Percentiles rank a stretch among this genome's conserved stretches.
Evolutionary conservation across 2,113 vertebrate genomes (phyloP).

Genomic region (Pseudonaja textilis): DNA sequence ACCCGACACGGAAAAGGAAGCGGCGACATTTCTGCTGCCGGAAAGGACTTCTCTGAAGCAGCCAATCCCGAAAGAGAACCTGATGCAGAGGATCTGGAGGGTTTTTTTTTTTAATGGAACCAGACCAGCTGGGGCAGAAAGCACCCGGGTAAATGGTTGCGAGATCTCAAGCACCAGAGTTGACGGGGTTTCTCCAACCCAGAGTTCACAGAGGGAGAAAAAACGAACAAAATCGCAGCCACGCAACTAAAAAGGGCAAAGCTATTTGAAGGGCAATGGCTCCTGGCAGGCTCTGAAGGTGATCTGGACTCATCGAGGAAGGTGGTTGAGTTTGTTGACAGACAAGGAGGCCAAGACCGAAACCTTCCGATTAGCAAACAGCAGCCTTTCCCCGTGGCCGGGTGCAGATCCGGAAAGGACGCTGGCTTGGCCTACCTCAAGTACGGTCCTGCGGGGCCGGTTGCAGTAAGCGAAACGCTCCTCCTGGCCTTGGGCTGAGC

Average conservation of each 20-base stretch:
- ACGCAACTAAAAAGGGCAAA: not conserved
- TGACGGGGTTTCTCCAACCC: not conserved
- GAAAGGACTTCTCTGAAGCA: not conserved
- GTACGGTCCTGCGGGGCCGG: slow-evolving; percentile 80
- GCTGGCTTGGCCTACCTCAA: slow-evolving; percentile 76
- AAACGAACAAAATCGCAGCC: not conserved
- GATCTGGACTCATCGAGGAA: not conserved
- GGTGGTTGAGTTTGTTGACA: not conserved
- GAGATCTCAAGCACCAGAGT: not conserved
- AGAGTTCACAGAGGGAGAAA: not conserved
- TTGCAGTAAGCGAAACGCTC: slow-evolving; percentile 86
- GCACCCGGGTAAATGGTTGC: not conserved
- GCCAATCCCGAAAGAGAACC: not conserved
- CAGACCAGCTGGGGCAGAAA: not conserved
- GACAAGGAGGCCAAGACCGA: not conserved
- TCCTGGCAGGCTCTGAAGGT: not conserved
- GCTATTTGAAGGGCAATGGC: not conserved
- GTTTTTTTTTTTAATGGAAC: not conserved
- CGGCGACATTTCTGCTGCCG: not conserved
- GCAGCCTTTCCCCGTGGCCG: not conserved
- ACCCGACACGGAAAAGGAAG: not conserved
- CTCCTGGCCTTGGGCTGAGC: slow-evolving; percentile 84
- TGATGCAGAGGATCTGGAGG: not conserved
- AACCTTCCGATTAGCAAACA: not conserved
- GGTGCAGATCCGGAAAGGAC: no score